Conservation (phyloP, 35 echinoderm and acorn worm genomes). For the Lytechinus variegatus region DNA sequence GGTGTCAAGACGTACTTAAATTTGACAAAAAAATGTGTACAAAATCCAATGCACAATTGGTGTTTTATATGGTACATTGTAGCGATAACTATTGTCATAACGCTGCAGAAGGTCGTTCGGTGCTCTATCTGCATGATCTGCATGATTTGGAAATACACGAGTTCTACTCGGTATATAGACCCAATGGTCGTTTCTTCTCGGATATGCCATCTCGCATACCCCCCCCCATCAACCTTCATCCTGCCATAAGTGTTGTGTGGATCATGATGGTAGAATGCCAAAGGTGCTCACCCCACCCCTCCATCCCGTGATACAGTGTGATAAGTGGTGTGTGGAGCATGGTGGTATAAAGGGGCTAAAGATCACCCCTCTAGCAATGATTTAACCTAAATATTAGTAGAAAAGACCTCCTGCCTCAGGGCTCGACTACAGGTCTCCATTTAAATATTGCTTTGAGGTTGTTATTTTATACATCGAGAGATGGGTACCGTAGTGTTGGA, state of each 20-base stretch:
- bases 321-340: neutral
- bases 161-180: too few relatives aligned
- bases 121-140: neutral
- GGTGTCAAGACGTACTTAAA: neutral
- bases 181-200: neutral
- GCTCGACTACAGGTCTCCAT: neutral
- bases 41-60: neutral
- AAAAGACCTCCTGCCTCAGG: neutral
- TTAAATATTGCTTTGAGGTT: too few relatives aligned
- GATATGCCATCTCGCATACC: neutral
- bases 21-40: neutral
- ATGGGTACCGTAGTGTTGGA: neutral
- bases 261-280: too few relatives aligned
- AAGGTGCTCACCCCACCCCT: neutral
- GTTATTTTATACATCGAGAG: too few relatives aligned
- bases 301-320: neutral
- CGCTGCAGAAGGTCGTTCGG: too few relatives aligned
- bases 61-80: neutral
- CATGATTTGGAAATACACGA: too few relatives aligned
- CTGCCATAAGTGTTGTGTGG: too few relatives aligned
- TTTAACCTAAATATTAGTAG: slow-evolving; percentile 24
- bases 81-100: too few relatives aligned
- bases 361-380: neutral
- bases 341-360: neutral
- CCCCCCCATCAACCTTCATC: neutral